Conservation (phyloP, 2,888 invertebrate species). For the Cheilosia pagana region DNA sequence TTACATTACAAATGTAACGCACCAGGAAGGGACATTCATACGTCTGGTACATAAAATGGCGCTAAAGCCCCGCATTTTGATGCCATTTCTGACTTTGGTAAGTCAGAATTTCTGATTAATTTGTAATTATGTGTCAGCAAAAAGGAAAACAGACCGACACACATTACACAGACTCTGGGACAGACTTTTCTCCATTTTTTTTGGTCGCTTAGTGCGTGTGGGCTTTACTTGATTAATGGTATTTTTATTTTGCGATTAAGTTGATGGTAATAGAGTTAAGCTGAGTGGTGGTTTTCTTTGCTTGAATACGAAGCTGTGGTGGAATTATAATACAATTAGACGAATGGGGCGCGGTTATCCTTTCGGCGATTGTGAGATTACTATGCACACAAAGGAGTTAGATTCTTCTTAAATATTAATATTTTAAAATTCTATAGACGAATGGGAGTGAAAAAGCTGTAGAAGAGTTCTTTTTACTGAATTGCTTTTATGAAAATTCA, state of each 20-base stretch:
- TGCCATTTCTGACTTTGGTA: slow-evolving; percentile 51
- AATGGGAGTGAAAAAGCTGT: too few species aligned
- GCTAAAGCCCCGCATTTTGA: slow-evolving; percentile 45
- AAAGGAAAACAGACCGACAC: slow-evolving; percentile 33
- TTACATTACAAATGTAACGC: slow-evolving; percentile 41
- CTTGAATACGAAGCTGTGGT: not conserved
- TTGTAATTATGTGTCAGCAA: slow-evolving; percentile 75
- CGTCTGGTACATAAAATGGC: not conserved
- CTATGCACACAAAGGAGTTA: too few species aligned
- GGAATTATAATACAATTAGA: slow-evolving; percentile 10
- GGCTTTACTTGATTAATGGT: slow-evolving; percentile 54
- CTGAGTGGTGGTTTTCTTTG: slow-evolving; percentile 10
- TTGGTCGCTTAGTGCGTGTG: slow-evolving; percentile 33
- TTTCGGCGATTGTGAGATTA: not conserved
- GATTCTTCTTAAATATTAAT: too few species aligned
- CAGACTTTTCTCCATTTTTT: slow-evolving; percentile 9
- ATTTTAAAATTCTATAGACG: too few species aligned
- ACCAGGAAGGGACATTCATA: not conserved
- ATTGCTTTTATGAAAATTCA: too few species aligned
- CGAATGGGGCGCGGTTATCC: not conserved
- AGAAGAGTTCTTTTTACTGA: too few species aligned
- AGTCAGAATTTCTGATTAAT: slow-evolving; percentile 70
- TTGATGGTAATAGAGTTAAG: slow-evolving; percentile 23
- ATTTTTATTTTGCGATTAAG: slow-evolving; percentile 53
- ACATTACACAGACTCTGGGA: not conserved